A percentile compares a stretch with the other conserved stretches of the same genome.
phyloP scores from a whole-genome alignment of 2,888 invertebrate species.

The Ochropleura leucogaster region DNA sequence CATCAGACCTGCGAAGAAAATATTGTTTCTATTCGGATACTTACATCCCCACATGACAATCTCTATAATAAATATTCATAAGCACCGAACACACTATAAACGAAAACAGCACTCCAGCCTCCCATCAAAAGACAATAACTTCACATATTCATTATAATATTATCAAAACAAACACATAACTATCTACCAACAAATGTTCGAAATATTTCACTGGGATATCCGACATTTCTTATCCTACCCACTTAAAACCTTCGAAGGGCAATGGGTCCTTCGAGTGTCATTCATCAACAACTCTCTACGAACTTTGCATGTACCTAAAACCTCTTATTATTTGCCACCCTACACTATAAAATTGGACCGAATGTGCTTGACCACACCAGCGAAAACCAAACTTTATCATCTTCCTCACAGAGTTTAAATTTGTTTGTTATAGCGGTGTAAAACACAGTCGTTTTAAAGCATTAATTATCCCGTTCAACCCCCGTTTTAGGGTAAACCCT shows the following conservation, averaged over 20 bases:
- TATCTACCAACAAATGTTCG: constrained; percentile 65
- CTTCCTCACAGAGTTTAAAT: constrained; percentile 61
- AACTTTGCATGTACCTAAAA: constrained; percentile 87
- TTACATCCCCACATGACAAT: background rate
- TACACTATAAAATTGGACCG: constrained; percentile 88
- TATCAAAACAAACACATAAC: constrained; percentile 68
- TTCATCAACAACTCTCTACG: constrained; percentile 88
- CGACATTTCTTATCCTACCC: constrained; percentile 90
- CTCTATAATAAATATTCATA: constrained; percentile 37
- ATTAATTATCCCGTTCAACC: constrained; percentile 88
- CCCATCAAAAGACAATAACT: constrained; percentile 70
- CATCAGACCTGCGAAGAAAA: too few species aligned
- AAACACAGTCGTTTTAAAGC: constrained; percentile 85
- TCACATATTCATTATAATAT: constrained; percentile 85
- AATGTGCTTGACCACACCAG: constrained; percentile 72
- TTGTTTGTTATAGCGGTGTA: constrained; percentile 59
- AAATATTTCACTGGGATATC: constrained; percentile 88
- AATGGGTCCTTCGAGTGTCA: constrained; percentile 90
- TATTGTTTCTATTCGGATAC: too few species aligned
- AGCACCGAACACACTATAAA: constrained; percentile 17
- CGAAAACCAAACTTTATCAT: constrained; percentile 66
- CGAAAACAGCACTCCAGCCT: constrained; percentile 71
- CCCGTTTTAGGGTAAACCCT: constrained; percentile 89
- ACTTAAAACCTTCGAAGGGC: constrained; percentile 90
- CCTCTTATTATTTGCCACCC: constrained; percentile 89